Base-by-base conservation (phyloP, 1,140 invertebrate genomes). In the Leptinotarsa defecta region DNA sequence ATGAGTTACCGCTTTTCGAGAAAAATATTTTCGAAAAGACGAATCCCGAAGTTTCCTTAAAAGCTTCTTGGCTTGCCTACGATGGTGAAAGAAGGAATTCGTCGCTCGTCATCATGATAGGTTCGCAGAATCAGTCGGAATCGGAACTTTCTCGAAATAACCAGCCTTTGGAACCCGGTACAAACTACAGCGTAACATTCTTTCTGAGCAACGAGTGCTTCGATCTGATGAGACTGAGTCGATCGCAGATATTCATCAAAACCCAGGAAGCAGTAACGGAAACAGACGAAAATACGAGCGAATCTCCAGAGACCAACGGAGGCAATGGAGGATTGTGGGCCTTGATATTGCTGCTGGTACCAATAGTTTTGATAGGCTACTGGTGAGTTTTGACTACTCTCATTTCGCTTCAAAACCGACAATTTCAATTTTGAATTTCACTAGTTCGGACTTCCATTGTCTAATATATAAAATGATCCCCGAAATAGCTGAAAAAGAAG, bases 121-220 rank as follows among this genome's bases (percentile, higher is more conserved):
- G 52, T 19, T 17, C 15, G 1, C 52, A 57, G n/a, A 57, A 57
- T 57, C 2, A 43, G 34, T 43, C 34, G 8, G 34, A 43, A 43
- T 43, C 34, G 34, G 52, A 19, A 57, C n/a, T 19, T n/a, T 57
- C 52, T 17, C 52, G 15, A 15, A 19, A 20, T 0, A 65, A 65
- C 20, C 63, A 17, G 17, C 63, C 63, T 22, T 65, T 65, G 63
- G 63, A 65, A 5, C 63, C 63, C 19, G 68, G 68, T 17, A 70
- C 22, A 24, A 52, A 70, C 49, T 70, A 70, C 43, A 70, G 49
- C 20, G 13, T 70, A 13, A 17, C 43, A 13, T 19, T 70, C 20
- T 70, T 70, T 48, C 5, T 48, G 4, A 15, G 4, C 13, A 70
- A 70, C n/a, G 43, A 27, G 19, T 70, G 68, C 15, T 11, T 43